These are phyloP conservation scores for Polia nebulosa DNA, from an alignment of 2,888 invertebrate species.

Conservation along the genomic window DNA sequence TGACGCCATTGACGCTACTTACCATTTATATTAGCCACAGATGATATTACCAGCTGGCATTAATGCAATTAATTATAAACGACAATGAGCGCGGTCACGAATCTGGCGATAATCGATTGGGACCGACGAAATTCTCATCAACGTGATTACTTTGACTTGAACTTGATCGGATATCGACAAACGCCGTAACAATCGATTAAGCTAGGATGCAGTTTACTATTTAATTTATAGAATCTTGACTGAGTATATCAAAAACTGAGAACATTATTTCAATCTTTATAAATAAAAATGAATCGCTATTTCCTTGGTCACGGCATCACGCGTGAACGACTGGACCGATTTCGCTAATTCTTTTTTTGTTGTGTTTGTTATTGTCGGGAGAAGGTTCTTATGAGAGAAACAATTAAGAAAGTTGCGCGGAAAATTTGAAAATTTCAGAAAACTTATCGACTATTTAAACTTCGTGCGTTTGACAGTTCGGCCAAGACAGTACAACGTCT, in stretches of 20 bases:
- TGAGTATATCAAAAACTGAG: conserved; percentile 7
- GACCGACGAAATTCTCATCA: conserved; percentile 59
- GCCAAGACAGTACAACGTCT: too few species aligned
- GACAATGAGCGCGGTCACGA: conserved; percentile 53
- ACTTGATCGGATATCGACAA: conserved; percentile 63
- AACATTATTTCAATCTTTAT: not conserved
- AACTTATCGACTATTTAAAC: too few species aligned
- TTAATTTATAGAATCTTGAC: conserved; percentile 44
- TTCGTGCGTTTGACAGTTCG: too few species aligned
- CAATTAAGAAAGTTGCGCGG: too few species aligned
- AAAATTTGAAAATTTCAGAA: too few species aligned
- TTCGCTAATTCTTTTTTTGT: too few species aligned
- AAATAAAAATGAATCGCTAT: too few species aligned
- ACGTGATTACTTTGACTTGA: conserved; percentile 61
- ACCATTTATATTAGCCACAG: conserved; percentile 46
- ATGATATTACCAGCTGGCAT: conserved; percentile 33
- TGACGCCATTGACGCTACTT: conserved; percentile 15
- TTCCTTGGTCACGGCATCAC: too few species aligned
- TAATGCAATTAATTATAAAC: conserved; percentile 63
- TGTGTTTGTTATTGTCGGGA: too few species aligned
- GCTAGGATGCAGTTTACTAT: conserved; percentile 53
- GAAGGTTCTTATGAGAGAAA: too few species aligned
- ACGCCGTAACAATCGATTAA: conserved; percentile 56
- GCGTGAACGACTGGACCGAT: too few species aligned
- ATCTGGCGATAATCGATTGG: conserved; percentile 60